Percentiles rank a stretch among this genome's conserved stretches.
These are phyloP conservation scores for Semaprochilodus insignis DNA, from an alignment of 2,797 vertebrate species.

Conservation along the genomic window DNA sequence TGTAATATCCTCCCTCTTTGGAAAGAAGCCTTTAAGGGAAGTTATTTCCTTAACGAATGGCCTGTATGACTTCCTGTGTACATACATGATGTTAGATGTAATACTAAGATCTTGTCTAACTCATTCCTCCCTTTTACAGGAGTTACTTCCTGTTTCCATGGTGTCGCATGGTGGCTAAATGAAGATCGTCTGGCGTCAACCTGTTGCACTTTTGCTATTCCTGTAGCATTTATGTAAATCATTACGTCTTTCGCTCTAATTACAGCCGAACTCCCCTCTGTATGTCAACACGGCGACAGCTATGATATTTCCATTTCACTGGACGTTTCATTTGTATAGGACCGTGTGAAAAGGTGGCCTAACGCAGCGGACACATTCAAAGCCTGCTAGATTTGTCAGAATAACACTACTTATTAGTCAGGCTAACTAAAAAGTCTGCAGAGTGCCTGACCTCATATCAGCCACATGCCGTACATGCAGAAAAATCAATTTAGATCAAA, in stretches of 20 bases:
- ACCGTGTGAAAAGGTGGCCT: neutral
- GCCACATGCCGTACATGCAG: slow-evolving; percentile 17
- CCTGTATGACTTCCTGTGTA: neutral
- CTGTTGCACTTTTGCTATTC: slow-evolving; percentile 32
- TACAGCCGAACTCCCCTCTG: slow-evolving; percentile 23
- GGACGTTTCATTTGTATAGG: slow-evolving; percentile 16
- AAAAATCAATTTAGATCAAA: slow-evolving; percentile 45
- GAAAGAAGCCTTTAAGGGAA: neutral
- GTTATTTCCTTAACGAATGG: neutral
- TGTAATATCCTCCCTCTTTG: neutral
- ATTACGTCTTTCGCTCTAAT: slow-evolving; percentile 41
- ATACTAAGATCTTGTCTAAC: neutral
- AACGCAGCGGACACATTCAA: neutral
- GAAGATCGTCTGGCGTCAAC: neutral
- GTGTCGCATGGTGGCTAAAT: slow-evolving; percentile 6
- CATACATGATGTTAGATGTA: neutral
- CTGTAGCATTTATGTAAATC: slow-evolving; percentile 33
- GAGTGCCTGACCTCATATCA: slow-evolving; percentile 3
- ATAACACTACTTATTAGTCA: slow-evolving; percentile 6
- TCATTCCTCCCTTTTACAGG: neutral
- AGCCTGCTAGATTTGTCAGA: neutral
- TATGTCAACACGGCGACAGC: slow-evolving; percentile 24
- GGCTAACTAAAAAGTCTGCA: slow-evolving; percentile 11
- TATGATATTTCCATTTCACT: slow-evolving; percentile 29
- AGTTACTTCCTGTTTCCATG: slow-evolving; percentile 31